Evolutionary conservation across 2,113 vertebrate species (phyloP), one percentile per base, ranked within the genome.

Genomic region (Mola mola): DNA sequence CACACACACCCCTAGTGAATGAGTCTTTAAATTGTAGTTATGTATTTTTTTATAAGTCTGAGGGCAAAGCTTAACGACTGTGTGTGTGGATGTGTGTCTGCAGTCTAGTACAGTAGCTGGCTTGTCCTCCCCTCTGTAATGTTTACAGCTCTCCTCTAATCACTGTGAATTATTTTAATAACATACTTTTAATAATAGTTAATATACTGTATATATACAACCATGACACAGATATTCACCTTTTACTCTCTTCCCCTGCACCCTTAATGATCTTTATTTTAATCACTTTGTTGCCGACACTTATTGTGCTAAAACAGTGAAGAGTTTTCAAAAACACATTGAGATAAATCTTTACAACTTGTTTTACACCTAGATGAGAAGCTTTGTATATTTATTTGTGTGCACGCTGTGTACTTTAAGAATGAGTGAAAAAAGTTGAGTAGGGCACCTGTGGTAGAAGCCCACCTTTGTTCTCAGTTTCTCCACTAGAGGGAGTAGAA

Each of bases 391-490:
- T n/a, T n/a, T 52, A 33, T 10, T 33, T 11, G 8, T 33, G 6
- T 33, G 1, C 8, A 33, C 8, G 8, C 29, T n/a, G 12, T 13
- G 6, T 13, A 11, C 33, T 36, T 36, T 36, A 11, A 22, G 10
- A 22, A 11, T 8, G 10, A 13, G 2, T n/a, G n/a, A n/a, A n/a
- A n/a, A n/a, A n/a, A n/a, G n/a, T n/a, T n/a, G n/a, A n/a, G n/a
- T n/a, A n/a, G n/a, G n/a, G n/a, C n/a, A 71, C 72, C 76, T 77
- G 67, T 2, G 1, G 50, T 0, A 19, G 24, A 24, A 4, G 47
- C 71, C 70, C 77, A 87, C 85, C 82, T 83, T 72, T 83, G 82
- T 75, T 73, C 68, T 41, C 10, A 1, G 3, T 49, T 3, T 15
- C 0, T 47, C 78, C 82, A 79, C 72, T 55, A 75, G 82, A 72